Base-by-base conservation (phyloP, 1,140 invertebrate genomes). In the Acromyrmex charruanus region DNA sequence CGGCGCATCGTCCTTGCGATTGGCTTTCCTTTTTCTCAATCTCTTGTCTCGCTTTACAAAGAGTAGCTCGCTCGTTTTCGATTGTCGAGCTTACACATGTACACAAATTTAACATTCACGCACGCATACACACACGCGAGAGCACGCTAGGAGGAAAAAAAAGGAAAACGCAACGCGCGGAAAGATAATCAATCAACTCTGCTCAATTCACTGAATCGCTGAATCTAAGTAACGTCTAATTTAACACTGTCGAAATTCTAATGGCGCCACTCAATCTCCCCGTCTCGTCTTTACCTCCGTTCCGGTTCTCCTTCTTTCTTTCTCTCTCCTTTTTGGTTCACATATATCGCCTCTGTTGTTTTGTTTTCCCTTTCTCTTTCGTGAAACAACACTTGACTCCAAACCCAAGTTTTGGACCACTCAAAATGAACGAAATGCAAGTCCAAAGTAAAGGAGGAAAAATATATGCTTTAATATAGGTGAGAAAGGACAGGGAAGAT, bases 111-210 rank as follows among this genome's bases (percentile, higher is more conserved):
- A 79, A 80, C 86, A 91, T 87, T 82, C 91, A 91, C 86, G 80
- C 89, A 89, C 80, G 85, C 90, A 89, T 81, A 61, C 90, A 91
- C 65, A 87, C 89, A 89, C 87, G 72, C 89, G 71, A 90, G 89
- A 90, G 77, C 89, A 71, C 87, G 87, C 72, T 51, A 88, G 86
- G 77, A 89, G 58, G 82, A 87, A 88, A 79, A 85, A 86, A 87
- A 87, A 59, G 31, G 44, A 59, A 59, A 51, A 53, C 16, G 58
- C 66, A 84, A 59, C 39, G 80, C 69, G 69, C 25, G 35, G 25
- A 75, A 84, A n/a, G 80, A 75, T 51, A 28, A 75, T 71, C 44
- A 25, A 75, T 71, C 44, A 31, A 82, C 21, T 82, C 25, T 75
- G 55, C 55, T 72, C 35, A 53, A 89, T 61, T 49, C 63, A 55